phyloP scores from a whole-genome alignment of 2,113 vertebrate species.

The Colaptes auratus region DNA sequence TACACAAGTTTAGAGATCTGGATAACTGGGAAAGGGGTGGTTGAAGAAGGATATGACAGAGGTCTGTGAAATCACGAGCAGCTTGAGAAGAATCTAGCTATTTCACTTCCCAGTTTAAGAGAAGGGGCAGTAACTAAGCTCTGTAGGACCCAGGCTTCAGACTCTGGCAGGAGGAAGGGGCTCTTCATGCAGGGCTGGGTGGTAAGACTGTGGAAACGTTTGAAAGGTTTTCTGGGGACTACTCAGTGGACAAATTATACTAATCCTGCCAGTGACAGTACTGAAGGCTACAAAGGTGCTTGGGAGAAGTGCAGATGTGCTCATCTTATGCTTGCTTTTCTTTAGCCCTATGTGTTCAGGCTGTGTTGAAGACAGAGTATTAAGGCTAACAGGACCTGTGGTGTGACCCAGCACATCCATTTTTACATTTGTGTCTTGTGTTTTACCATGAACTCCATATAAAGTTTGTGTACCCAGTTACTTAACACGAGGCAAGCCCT shows the following conservation, averaged over 20 bases:
- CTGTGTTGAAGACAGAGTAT: background rate
- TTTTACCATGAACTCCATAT: background rate
- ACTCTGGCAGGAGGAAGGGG: background rate
- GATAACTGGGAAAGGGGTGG: background rate
- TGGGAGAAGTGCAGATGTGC: background rate
- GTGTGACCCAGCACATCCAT: background rate
- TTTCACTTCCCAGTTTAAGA: background rate
- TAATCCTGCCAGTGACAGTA: background rate
- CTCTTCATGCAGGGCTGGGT: background rate
- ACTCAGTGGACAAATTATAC: background rate
- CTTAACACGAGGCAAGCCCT: background rate
- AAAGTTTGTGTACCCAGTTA: slow-evolving; percentile 7
- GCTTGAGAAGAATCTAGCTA: background rate
- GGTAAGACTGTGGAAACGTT: background rate
- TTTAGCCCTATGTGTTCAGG: background rate
- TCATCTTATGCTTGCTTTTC: background rate
- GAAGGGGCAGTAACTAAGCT: background rate
- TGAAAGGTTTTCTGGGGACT: background rate
- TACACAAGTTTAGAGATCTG: accelerated
- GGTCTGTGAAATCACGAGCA: background rate
- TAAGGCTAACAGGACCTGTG: background rate
- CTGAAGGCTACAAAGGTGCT: background rate
- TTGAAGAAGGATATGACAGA: background rate
- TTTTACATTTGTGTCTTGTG: background rate
- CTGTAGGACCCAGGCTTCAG: background rate